Evolutionary conservation across 1,140 invertebrate species (phyloP).

Genomic region (Adoxophyes honmai): DNA sequence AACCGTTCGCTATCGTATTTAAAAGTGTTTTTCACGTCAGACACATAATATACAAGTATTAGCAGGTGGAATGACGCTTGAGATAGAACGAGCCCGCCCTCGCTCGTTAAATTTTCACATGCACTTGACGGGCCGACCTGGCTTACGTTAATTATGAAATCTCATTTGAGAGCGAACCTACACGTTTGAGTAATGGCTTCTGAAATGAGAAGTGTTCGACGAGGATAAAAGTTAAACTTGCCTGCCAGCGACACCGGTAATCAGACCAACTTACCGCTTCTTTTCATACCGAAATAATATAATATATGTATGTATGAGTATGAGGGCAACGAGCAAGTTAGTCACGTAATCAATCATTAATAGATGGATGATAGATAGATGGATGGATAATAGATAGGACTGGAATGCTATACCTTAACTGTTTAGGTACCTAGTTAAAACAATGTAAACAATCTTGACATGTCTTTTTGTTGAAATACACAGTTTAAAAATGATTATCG

Average conservation of each 20-base stretch:
- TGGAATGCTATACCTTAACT: too few species aligned
- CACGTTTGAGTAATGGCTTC: constrained; percentile 68
- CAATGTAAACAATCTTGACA: too few species aligned
- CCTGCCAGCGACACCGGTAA: neutral
- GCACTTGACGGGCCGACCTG: constrained; percentile 69
- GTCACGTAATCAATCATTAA: too few species aligned
- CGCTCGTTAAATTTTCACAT: constrained; percentile 76
- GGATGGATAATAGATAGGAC: too few species aligned
- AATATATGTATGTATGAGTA: neutral
- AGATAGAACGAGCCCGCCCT: constrained; percentile 52
- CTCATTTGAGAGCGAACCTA: constrained; percentile 69
- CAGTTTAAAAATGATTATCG: too few species aligned
- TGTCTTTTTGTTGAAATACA: too few species aligned
- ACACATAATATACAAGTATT: constrained; percentile 26
- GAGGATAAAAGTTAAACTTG: constrained; percentile 36
- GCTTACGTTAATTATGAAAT: constrained; percentile 75
- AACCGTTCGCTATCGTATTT: neutral
- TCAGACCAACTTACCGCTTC: neutral
- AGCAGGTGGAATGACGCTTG: constrained; percentile 27
- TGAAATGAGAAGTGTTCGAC: constrained; percentile 54
- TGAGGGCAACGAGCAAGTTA: too few species aligned
- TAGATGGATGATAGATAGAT: too few species aligned
- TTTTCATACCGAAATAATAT: neutral
- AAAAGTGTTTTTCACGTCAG: constrained; percentile 37
- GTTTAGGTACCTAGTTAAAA: too few species aligned